Evolutionary conservation across 1,140 invertebrate genomes (phyloP).

Genomic region (Rhagoletis pomonella): DNA sequence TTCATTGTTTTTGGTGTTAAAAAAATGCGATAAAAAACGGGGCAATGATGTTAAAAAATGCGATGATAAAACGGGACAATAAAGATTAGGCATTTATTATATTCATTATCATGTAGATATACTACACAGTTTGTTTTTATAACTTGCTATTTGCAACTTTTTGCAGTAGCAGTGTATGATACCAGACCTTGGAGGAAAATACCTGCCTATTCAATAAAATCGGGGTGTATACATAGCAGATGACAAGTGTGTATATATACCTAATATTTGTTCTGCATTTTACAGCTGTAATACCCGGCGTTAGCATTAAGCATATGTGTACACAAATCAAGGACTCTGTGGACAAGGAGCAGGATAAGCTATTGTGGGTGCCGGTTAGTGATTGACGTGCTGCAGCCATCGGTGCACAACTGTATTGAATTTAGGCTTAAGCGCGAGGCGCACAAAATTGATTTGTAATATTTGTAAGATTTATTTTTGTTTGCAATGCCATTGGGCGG

Average conservation of each 20-base stretch:
- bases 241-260: neutral
- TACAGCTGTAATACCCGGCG: slow-evolving; percentile 91
- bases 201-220: too few relatives aligned
- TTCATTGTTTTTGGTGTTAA: too few relatives aligned
- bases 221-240: too few relatives aligned
- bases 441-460: slow-evolving; percentile 46
- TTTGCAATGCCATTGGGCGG: neutral
- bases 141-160: too few relatives aligned
- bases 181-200: too few relatives aligned
- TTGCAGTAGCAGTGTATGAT: too few relatives aligned
- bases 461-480: slow-evolving; percentile 35
- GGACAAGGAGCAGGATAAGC: slow-evolving; percentile 95
- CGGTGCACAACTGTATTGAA: neutral
- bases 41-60: too few relatives aligned
- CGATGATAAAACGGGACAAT: neutral
- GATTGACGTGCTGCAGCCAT: neutral
- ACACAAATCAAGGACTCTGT: slow-evolving; percentile 95
- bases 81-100: too few relatives aligned
- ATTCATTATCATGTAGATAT: too few relatives aligned
- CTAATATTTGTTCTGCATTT: slow-evolving; percentile 65
- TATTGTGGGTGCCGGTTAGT: slow-evolving; percentile 89
- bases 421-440: neutral
- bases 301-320: slow-evolving; percentile 95
- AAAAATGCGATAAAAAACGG: too few relatives aligned
- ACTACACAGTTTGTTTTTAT: too few relatives aligned